Conservation (phyloP, 2,888 invertebrate species). For the Cyaniris semiargus region DNA sequence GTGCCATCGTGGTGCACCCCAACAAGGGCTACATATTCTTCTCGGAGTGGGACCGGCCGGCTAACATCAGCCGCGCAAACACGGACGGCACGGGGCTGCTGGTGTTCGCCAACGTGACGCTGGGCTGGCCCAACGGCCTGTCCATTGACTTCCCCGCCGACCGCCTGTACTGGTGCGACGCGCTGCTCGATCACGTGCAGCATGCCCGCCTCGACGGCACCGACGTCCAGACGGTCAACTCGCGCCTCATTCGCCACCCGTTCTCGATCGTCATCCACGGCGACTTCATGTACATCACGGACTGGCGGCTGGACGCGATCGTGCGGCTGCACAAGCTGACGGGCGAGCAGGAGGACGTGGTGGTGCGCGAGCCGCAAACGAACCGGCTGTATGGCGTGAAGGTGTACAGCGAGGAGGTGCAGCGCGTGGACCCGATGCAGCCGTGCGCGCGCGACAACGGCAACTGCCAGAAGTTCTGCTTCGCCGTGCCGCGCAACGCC, state of each 20-base stretch:
- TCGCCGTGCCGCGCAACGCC: conserved; percentile 88
- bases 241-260: conserved; percentile 91
- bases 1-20: conserved; percentile 98
- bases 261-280: conserved; percentile 95
- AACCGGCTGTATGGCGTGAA: conserved; percentile 95
- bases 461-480: conserved; percentile 97
- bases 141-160: conserved; percentile 94
- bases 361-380: conserved; percentile 93
- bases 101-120: conserved; percentile 93
- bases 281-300: conserved; percentile 97
- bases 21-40: conserved; percentile 96
- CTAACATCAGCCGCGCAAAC: conserved; percentile 95
- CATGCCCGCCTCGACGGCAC: conserved; percentile 95
- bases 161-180: conserved; percentile 98
- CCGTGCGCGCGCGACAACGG: conserved; percentile 93
- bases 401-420: conserved; percentile 89
- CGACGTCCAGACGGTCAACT: conserved; percentile 94
- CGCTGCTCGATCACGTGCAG: conserved; percentile 96
- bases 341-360: conserved; percentile 91
- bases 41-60: conserved; percentile 97
- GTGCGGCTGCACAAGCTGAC: conserved; percentile 93
- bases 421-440: conserved; percentile 85
- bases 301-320: conserved; percentile 97
- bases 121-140: conserved; percentile 98
- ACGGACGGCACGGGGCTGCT: conserved; percentile 93